Percentiles rank a stretch among this genome's conserved stretches.
Conservation (phyloP, 2,888 invertebrate genomes). For the Cenopis cana region DNA sequence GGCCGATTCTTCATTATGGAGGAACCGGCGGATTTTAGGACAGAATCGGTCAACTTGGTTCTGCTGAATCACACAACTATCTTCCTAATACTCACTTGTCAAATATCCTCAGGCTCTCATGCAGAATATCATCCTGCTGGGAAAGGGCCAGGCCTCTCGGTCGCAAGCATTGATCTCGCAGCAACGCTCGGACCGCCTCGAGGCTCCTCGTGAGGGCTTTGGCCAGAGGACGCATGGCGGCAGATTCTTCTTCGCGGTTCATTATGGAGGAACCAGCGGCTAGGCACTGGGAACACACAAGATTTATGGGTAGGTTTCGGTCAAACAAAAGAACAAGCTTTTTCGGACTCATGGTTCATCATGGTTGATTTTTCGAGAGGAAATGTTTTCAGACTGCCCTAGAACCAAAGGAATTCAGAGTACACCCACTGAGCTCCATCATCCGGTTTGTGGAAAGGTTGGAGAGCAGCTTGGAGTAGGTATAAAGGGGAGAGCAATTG, state of each 20-base stretch:
- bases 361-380: too few species aligned
- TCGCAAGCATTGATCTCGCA: conserved; percentile 94
- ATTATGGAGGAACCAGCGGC: conserved; percentile 99
- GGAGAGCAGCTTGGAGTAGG: too few species aligned
- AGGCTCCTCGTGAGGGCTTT: conserved; percentile 98
- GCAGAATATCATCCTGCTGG: conserved; percentile 89
- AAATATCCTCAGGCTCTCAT: conserved; percentile 94
- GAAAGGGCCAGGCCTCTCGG: conserved; percentile 84
- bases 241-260: conserved; percentile 98
- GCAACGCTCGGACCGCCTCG: conserved; percentile 95
- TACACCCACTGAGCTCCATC: too few species aligned
- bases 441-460: too few species aligned
- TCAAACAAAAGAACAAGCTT: background rate
- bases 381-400: too few species aligned
- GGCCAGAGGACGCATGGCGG: conserved; percentile 97
- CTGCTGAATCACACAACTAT: conserved; percentile 48
- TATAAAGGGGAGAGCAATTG: too few species aligned
- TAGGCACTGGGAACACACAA: conserved; percentile 88
- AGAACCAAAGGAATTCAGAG: too few species aligned
- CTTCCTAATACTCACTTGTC: conserved; percentile 82
- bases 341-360: too few species aligned
- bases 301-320: background rate
- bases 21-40: background rate
- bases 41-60: background rate
- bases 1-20: conserved; percentile 85